These are phyloP conservation scores for Platalea minor DNA, from an alignment of 2,797 vertebrate species.

Conservation along the genomic window DNA sequence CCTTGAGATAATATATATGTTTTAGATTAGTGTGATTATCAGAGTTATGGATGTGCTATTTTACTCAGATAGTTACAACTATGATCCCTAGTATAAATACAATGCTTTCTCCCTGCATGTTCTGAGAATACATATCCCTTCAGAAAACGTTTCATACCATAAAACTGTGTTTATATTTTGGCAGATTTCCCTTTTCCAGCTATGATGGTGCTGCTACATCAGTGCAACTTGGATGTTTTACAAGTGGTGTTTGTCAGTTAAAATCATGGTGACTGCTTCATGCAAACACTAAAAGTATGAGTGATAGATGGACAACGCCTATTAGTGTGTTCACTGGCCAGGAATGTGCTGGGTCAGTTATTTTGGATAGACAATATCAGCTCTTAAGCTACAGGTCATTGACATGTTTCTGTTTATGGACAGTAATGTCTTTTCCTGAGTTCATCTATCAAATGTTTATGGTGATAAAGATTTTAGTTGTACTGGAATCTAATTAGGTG, in stretches of 20 bases:
- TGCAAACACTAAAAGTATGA: neutral
- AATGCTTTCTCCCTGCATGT: neutral
- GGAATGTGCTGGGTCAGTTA: neutral
- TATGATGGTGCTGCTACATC: neutral
- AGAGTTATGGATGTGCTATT: neutral
- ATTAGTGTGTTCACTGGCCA: neutral
- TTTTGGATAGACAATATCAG: neutral
- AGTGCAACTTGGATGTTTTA: neutral
- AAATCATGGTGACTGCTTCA: neutral
- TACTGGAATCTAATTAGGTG: neutral
- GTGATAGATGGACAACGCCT: fast-evolving
- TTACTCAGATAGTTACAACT: neutral
- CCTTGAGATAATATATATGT: neutral
- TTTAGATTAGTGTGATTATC: neutral
- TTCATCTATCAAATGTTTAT: neutral
- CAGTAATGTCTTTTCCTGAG: neutral
- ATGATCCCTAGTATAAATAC: neutral
- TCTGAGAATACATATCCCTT: neutral
- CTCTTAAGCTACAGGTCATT: neutral
- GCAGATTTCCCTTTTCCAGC: neutral
- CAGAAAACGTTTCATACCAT: neutral
- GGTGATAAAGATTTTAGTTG: neutral
- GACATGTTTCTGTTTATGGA: neutral
- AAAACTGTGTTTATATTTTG: neutral
- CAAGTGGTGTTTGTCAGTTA: neutral